Evolutionary conservation across 2,113 vertebrate genomes (phyloP), one percentile per base, ranked within the genome.

Genomic region (Chinchilla lanigera): DNA sequence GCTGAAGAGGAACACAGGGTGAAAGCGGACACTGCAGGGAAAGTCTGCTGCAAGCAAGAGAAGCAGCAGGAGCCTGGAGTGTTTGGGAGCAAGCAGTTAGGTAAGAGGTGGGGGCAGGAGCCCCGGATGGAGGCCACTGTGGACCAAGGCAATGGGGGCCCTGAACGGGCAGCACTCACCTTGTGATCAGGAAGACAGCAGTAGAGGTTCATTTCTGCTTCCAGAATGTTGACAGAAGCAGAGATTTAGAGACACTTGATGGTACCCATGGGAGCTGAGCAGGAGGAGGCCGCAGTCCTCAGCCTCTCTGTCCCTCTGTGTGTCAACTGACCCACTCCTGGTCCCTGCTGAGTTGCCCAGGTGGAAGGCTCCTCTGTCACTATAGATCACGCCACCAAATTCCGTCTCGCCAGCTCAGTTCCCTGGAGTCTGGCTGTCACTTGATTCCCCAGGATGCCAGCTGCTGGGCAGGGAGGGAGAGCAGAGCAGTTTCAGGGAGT

Each of bases 391-490:
- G 41, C 73, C 50, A 38, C 41, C 24, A 75, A 86, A 84, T 71
- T 95, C 3, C 1, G 83, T 69, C 89, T 94, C 4, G 4, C 41
- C 81, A 61, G 90, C 90, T 61, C 0, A 0, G 86, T 75, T 88
- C 96, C 95, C 89, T 84, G 86, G 93, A 91, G 96, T 30, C 65
- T 24, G 54, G 77, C 97, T 93, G 91, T 96, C 97, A 93, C 61
- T 93, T 19, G 88, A 97, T 93, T 60, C 92, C 86, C 92, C 61
- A 13, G 80, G 89, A 91, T 94, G 95, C 96, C 89, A 93, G 94
- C 93, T 91, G 93, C 95, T 14, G 2, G n/a, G 56, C 0, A 38
- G 33, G 65, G 17, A 30, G 44, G 22, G 41, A 50, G 67, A 41
- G 75, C 44, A 30, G 75, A 63, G 28, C 60, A 12, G 63, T 35